Evolutionary conservation across 2,888 invertebrate species (phyloP).

Genomic region (Deilephila elpenor): DNA sequence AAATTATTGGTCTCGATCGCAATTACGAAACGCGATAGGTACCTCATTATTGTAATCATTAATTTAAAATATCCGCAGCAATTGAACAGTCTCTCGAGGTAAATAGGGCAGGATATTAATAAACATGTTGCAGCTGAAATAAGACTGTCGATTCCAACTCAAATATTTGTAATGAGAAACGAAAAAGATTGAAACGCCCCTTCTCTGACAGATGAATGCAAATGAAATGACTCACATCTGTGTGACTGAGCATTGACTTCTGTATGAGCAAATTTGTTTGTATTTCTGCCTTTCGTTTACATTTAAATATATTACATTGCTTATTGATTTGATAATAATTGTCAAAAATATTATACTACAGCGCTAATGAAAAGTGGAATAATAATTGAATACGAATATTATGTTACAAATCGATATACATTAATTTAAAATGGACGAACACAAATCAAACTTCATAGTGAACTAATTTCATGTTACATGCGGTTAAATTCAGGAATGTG

Average conservation of each 20-base stretch:
- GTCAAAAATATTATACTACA: background rate
- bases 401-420: too few relatives aligned
- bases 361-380: background rate
- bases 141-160: background rate
- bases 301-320: conserved; percentile 5
- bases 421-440: background rate
- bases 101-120: background rate
- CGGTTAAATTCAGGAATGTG: background rate
- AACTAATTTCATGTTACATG: conserved; percentile 2
- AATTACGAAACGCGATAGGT: conserved; percentile 31
- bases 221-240: conserved; percentile 18
- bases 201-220: conserved; percentile 9
- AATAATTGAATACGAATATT: background rate
- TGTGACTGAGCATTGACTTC: conserved; percentile 22
- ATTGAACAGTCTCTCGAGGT: background rate
- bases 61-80: conserved; percentile 6
- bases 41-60: conserved; percentile 27
- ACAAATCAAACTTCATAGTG: background rate
- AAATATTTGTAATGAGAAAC: conserved; percentile 9
- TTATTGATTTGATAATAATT: background rate
- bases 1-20: conserved; percentile 27
- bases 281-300: background rate
- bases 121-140: background rate
- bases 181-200: background rate
- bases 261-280: conserved; percentile 4